A percentile compares a stretch with the other conserved stretches of the same genome.
phyloP scores from a whole-genome alignment of 2,113 vertebrate species.

The Nestor notabilis region DNA sequence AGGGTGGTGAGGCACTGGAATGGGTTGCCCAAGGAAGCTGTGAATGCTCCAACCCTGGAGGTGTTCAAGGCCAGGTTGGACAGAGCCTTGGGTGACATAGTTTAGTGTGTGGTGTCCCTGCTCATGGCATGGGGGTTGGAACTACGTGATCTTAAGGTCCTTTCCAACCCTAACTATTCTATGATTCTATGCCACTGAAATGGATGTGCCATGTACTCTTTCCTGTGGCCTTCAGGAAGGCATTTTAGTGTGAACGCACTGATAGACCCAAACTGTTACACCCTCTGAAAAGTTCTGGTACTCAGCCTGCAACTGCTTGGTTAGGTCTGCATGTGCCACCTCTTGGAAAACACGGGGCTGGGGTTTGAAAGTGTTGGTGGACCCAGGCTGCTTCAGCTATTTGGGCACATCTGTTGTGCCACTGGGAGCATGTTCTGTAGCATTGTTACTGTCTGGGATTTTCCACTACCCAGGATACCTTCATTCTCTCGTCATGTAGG shows the following conservation, averaged over 20 bases:
- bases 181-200: accelerated
- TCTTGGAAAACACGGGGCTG: background rate
- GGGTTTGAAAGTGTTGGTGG: background rate
- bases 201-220: background rate
- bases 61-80: too few species aligned
- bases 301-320: background rate
- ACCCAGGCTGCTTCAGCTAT: background rate
- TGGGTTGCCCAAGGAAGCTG: too few species aligned
- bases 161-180: too few species aligned
- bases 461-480: background rate
- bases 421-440: accelerated
- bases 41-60: too few species aligned
- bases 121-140: too few species aligned
- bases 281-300: background rate
- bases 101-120: too few species aligned
- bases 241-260: background rate
- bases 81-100: too few species aligned
- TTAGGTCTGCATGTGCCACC: background rate
- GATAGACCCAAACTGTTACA: accelerated
- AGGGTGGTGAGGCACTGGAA: too few species aligned
- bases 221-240: background rate
- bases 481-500: background rate
- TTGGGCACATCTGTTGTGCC: background rate
- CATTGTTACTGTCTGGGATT: background rate
- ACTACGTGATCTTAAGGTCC: too few species aligned